phyloP scores from a whole-genome alignment of 1,140 invertebrate species.

The Chrysoperla carnea region DNA sequence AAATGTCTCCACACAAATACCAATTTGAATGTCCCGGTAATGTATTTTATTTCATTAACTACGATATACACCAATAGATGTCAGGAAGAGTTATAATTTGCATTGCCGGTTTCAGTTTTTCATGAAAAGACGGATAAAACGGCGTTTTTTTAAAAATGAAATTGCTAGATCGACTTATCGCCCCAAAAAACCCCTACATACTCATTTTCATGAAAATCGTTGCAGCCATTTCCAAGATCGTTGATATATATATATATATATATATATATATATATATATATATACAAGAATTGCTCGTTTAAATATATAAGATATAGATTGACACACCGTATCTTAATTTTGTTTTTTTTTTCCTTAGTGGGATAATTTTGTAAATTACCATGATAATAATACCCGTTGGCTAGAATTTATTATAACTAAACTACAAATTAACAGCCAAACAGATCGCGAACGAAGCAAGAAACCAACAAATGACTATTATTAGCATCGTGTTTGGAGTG shows the following conservation, averaged over 20 bases:
- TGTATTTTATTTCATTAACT: too few relatives aligned
- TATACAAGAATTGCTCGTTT: neutral
- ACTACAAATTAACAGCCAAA: neutral
- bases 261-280: neutral
- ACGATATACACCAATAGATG: too few relatives aligned
- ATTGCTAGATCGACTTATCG: neutral
- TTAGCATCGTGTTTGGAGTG: neutral
- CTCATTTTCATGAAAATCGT: neutral
- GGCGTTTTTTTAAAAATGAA: too few relatives aligned
- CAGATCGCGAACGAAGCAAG: neutral
- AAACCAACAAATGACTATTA: neutral
- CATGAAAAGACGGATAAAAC: too few relatives aligned
- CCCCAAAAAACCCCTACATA: neutral
- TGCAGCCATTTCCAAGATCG: too few relatives aligned
- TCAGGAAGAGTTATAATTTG: too few relatives aligned
- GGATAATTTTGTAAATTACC: neutral
- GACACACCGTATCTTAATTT: neutral
- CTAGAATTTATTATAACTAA: neutral
- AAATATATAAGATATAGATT: too few relatives aligned
- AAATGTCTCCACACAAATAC: too few relatives aligned
- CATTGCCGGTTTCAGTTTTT: too few relatives aligned
- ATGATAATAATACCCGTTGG: neutral
- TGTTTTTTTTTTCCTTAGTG: neutral
- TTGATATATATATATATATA: too few relatives aligned
- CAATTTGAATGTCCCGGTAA: too few relatives aligned